Percentiles rank a stretch among this genome's conserved stretches.
Evolutionary conservation across 2,113 vertebrate genomes (phyloP).

Genomic region (Numenius arquata): DNA sequence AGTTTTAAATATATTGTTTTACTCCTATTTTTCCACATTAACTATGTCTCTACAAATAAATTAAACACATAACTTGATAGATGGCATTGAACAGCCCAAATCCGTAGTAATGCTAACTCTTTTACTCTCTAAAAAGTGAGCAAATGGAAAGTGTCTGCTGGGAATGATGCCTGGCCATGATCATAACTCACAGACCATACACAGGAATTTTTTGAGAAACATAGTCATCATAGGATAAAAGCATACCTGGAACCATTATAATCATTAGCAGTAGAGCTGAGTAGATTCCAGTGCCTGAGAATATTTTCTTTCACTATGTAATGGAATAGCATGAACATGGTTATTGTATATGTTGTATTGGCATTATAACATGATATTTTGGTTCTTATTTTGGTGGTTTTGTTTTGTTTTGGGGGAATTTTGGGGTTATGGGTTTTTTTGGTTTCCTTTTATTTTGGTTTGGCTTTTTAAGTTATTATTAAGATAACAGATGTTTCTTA

Average conservation of each 20-base stretch:
- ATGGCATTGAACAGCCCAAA: not conserved
- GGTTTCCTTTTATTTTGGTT: not conserved
- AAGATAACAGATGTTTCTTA: not conserved
- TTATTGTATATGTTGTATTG: not conserved
- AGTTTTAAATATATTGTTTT: not conserved
- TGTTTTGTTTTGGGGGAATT: not conserved
- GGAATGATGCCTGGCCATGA: not conserved
- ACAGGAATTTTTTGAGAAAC: not conserved
- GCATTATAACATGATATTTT: accelerated
- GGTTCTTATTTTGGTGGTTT: not conserved
- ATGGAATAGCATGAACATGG: not conserved
- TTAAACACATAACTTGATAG: not conserved
- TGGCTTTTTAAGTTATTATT: not conserved
- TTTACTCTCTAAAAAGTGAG: not conserved
- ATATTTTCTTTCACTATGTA: not conserved
- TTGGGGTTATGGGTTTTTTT: accelerated
- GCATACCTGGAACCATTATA: not conserved
- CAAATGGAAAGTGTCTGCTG: not conserved
- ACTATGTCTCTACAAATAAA: not conserved
- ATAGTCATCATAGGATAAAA: not conserved
- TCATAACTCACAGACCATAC: not conserved
- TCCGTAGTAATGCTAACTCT: not conserved
- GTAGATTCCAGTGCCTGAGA: not conserved
- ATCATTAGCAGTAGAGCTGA: not conserved
- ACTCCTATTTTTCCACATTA: not conserved